Base-by-base conservation (phyloP, 2,797 vertebrate species). In the Catostomus latipinnis region DNA sequence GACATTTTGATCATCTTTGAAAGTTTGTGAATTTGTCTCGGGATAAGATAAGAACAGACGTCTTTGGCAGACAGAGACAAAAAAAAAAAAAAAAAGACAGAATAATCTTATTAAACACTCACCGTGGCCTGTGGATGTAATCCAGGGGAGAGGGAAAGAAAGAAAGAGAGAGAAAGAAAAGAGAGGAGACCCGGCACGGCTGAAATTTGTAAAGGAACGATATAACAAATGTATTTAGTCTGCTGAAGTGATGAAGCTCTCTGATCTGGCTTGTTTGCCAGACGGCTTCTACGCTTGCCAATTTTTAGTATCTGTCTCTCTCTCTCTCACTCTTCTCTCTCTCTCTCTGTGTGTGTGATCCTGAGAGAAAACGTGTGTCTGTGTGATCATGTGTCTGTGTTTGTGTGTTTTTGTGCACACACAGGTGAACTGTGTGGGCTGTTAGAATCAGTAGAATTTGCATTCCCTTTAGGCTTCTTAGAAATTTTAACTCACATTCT, bases 381-480 rank as follows among this genome's bases (percentile, higher is more conserved):
- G 34, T 34, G 34, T 34, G 34, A 34, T 34, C 2, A 34, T 34
- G 34, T 34, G 34, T 34, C 34, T 34, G 34, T 34, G 34, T 34
- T 34, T 72, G 78, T 69, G 52, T 61, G 48, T 80, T 71, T 74
- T 9, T 82, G 63, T 58, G 73, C 18, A 79, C 76, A 82, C 75
- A 80, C 81, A 81, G 80, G 75, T 84, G 88, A 84, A 82, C 65
- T 56, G 73, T 81, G 86, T 82, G 84, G 87, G 90, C 83, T 85
- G 83, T 73, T 83, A 18, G 70, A 75, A 16, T 63, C 63, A 61
- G 53, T 53, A 57, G 54, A 71, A 34, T 67, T 72, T 75, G 77
- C 74, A 76, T 86, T 87, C 66, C 54, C 72, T 84, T 52, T 12
- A 69, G 34, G 13, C 57, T 87, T 88, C 87, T 86, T 62, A 87